A percentile compares a stretch with the other conserved stretches of the same genome.
These are phyloP conservation scores for Eupeodes latifasciatus DNA, from an alignment of 2,888 invertebrate genomes.

Conservation along the genomic window DNA sequence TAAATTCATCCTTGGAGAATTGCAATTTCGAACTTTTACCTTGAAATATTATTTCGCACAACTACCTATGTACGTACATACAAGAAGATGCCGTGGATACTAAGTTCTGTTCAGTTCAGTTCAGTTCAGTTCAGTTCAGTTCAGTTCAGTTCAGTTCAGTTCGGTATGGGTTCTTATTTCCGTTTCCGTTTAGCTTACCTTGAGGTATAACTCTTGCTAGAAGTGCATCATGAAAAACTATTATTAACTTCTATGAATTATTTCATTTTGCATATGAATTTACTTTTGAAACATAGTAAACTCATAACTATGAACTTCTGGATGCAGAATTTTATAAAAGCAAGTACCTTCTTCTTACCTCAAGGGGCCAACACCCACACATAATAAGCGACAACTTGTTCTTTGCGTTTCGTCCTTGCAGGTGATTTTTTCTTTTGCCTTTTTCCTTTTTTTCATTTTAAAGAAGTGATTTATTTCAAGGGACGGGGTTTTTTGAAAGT, in stretches of 20 bases:
- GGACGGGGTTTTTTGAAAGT: too few species aligned
- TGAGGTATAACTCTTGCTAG: constrained; percentile 7
- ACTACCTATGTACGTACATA: background rate
- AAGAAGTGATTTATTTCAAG: too few species aligned
- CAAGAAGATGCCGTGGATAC: background rate
- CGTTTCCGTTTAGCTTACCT: background rate
- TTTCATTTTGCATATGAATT: constrained; percentile 73
- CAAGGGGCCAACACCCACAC: too few species aligned
- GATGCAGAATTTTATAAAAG: too few species aligned
- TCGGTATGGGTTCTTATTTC: background rate
- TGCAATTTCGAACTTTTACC: constrained; percentile 70
- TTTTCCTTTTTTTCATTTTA: too few species aligned
- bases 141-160: background rate
- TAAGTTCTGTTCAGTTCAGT: background rate
- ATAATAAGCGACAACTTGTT: too few species aligned
- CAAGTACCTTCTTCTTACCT: too few species aligned
- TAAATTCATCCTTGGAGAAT: constrained; percentile 70
- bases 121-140: background rate
- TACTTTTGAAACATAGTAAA: constrained; percentile 39
- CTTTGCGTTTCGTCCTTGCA: too few species aligned
- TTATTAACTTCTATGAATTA: constrained; percentile 72
- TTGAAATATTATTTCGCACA: constrained; percentile 9
- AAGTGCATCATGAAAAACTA: constrained; percentile 65
- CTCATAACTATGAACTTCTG: background rate
- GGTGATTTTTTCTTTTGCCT: too few species aligned